phyloP scores from a whole-genome alignment of 2,888 invertebrate genomes.

The Penaeus monodon region DNA sequence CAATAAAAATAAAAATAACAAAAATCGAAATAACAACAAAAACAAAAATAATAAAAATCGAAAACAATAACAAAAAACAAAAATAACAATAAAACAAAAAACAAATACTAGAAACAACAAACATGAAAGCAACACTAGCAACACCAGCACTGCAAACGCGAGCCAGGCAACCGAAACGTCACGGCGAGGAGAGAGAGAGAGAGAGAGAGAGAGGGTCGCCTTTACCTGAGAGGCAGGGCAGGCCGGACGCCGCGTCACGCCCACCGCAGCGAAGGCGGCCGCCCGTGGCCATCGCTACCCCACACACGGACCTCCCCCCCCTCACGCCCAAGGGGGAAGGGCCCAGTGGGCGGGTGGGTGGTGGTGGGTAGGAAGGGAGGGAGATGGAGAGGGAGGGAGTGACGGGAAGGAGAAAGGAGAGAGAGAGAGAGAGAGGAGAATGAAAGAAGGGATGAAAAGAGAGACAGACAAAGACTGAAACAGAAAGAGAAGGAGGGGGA shows the following conservation, averaged over 20 bases:
- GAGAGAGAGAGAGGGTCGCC: background rate
- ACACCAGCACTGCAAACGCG: too few species aligned
- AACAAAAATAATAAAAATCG: too few species aligned
- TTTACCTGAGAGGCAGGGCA: conserved; percentile 55
- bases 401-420: background rate
- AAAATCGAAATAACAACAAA: too few species aligned
- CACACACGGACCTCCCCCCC: background rate
- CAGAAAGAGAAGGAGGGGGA: too few species aligned
- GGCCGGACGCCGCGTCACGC: conserved; percentile 41
- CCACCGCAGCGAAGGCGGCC: conserved; percentile 53
- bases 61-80: too few species aligned
- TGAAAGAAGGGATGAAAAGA: too few species aligned
- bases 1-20: too few species aligned
- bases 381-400: background rate
- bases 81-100: too few species aligned
- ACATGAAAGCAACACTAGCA: too few species aligned
- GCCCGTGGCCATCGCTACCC: conserved; percentile 43
- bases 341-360: conserved; percentile 9
- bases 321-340: conserved; percentile 28
- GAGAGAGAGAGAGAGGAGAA: background rate
- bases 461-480: too few species aligned
- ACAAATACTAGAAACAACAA: too few species aligned
- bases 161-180: too few species aligned
- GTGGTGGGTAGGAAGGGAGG: conserved; percentile 12
- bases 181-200: background rate